Evolutionary conservation across 2,797 vertebrate species (phyloP).

Genomic region (Hipposideros larvatus): DNA sequence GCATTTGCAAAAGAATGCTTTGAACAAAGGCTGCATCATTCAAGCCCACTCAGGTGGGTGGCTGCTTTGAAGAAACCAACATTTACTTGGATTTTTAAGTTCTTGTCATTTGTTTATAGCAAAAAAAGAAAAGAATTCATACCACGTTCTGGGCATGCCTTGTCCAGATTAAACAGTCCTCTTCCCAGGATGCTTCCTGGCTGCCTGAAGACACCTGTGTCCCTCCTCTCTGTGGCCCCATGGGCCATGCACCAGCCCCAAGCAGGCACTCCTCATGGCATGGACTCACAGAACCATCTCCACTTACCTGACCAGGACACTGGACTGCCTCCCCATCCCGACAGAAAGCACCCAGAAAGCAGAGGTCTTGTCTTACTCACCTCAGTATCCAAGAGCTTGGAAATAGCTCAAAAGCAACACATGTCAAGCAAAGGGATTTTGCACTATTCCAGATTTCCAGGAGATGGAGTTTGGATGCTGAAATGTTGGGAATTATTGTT

Average conservation of each 20-base stretch:
- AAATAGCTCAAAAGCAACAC: background rate
- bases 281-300: background rate
- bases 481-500: background rate
- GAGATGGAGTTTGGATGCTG: background rate
- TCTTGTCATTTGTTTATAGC: background rate
- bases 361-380: background rate
- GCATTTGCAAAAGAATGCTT: slow-evolving; percentile 15
- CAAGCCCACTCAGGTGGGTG: background rate
- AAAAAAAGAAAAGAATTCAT: background rate
- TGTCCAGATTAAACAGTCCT: background rate
- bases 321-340: background rate
- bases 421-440: background rate
- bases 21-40: background rate
- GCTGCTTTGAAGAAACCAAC: background rate
- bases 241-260: accelerated
- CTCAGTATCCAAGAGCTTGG: background rate
- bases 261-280: no score
- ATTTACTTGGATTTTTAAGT: background rate
- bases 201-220: background rate
- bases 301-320: background rate
- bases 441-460: background rate
- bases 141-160: background rate
- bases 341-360: background rate
- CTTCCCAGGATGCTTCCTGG: background rate
- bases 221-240: background rate